phyloP scores from a whole-genome alignment of 1,140 invertebrate genomes.

The Drosophila serrata region DNA sequence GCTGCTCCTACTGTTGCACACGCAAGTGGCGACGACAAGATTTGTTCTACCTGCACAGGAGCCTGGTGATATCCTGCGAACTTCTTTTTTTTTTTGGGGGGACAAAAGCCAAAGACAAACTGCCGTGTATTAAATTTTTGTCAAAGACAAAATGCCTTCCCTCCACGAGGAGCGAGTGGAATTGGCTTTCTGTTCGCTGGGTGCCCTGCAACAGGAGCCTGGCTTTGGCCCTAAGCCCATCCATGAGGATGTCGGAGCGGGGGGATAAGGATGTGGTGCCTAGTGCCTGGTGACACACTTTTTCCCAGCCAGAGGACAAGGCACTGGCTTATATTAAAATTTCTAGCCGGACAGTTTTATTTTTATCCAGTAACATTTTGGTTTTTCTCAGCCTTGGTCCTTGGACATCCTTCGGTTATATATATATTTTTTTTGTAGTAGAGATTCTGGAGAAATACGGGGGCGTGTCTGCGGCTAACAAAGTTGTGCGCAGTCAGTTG shows the following conservation, averaged over 20 bases:
- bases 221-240: conserved; percentile 39
- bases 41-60: conserved; percentile 54
- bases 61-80: conserved; percentile 10
- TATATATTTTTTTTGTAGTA: neutral
- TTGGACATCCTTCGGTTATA: conserved; percentile 10
- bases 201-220: conserved; percentile 34
- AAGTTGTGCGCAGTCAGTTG: conserved; percentile 82
- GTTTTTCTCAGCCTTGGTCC: conserved; percentile 22
- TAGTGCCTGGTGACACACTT: conserved; percentile 68
- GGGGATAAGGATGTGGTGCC: conserved; percentile 27
- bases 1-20: conserved; percentile 28
- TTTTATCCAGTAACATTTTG: conserved; percentile 62
- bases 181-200: conserved; percentile 75
- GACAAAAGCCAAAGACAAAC: conserved; percentile 75
- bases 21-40: conserved; percentile 76
- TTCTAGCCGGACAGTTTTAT: conserved; percentile 73
- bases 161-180: conserved; percentile 42
- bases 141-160: conserved; percentile 76
- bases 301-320: conserved; percentile 40
- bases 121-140: conserved; percentile 81
- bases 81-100: conserved; percentile 43
- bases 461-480: conserved; percentile 58
- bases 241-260: conserved; percentile 18
- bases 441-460: conserved; percentile 1
- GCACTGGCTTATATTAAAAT: conserved; percentile 74